A percentile compares a stretch with the other conserved stretches of the same genome.
These are phyloP conservation scores for Amblyopsis rosae DNA, from an alignment of 2,113 vertebrate genomes.

Conservation along the genomic window DNA sequence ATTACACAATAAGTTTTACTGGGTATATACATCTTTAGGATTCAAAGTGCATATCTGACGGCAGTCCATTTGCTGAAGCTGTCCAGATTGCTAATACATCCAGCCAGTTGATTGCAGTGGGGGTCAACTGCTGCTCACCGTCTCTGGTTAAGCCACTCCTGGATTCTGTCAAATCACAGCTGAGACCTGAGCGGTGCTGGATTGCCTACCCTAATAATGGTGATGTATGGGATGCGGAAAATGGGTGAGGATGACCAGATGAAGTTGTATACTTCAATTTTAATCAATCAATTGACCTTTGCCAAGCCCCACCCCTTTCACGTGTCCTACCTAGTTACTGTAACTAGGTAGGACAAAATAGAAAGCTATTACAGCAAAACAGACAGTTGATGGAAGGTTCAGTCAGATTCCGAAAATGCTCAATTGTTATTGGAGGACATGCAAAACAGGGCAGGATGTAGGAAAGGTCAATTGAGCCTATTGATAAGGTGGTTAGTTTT, in stretches of 20 bases:
- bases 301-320: no score
- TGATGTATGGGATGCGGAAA: slow-evolving; percentile 69
- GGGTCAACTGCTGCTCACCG: slow-evolving; percentile 81
- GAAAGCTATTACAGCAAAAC: no score
- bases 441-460: no score
- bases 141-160: slow-evolving; percentile 71
- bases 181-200: slow-evolving; percentile 64
- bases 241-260: slow-evolving; percentile 61
- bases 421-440: no score
- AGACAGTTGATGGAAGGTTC: no score
- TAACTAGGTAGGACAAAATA: no score
- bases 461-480: no score
- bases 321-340: no score
- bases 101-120: slow-evolving; percentile 74
- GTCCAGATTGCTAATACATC: slow-evolving; percentile 64
- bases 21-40: slow-evolving; percentile 55
- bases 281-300: no score
- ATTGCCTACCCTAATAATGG: slow-evolving; percentile 84
- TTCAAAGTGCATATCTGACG: slow-evolving; percentile 66
- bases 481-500: no score
- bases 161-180: slow-evolving; percentile 54
- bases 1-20: no score
- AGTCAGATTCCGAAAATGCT: no score
- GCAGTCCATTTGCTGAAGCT: slow-evolving; percentile 69
- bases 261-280: background rate